These are phyloP conservation scores for Speoplatyrhinus poulsoni DNA, from an alignment of 2,113 vertebrate genomes.

Conservation along the genomic window DNA sequence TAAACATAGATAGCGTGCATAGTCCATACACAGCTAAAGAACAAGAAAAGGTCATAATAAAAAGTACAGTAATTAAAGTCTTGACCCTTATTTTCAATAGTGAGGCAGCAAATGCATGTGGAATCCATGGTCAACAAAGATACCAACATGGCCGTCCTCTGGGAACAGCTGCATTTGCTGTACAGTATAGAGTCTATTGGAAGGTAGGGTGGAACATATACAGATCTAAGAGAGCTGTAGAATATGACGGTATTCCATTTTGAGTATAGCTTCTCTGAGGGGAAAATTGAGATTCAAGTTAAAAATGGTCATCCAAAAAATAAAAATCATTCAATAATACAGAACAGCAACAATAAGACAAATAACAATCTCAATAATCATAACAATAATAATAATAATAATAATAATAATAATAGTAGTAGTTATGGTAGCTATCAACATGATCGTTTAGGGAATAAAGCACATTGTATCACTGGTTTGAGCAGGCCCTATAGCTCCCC, in stretches of 20 bases:
- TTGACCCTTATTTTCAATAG: constrained; percentile 34
- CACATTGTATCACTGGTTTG: constrained; percentile 54
- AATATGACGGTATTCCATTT: constrained; percentile 32
- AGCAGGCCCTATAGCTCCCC: constrained; percentile 30
- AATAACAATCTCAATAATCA: constrained; percentile 64
- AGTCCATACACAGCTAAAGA: constrained; percentile 48
- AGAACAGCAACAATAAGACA: constrained; percentile 65
- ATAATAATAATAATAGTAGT: constrained; percentile 62
- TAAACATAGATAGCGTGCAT: constrained; percentile 58
- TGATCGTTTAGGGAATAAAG: constrained; percentile 63
- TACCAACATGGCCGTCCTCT: constrained; percentile 26
- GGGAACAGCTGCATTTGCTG: background rate
- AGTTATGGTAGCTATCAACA: constrained; percentile 66
- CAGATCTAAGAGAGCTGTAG: constrained; percentile 30
- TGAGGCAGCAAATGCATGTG: constrained; percentile 28
- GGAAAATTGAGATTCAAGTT: constrained; percentile 49
- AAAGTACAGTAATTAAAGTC: constrained; percentile 39
- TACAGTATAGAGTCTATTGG: constrained; percentile 27
- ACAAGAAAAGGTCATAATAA: constrained; percentile 29
- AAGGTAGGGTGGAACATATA: constrained; percentile 22
- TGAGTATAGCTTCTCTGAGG: constrained; percentile 58
- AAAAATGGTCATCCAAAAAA: constrained; percentile 54
- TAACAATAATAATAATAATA: constrained; percentile 65
- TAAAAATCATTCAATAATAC: constrained; percentile 69
- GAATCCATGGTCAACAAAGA: constrained; percentile 44